A percentile compares a stretch with the other conserved stretches of the same genome.
These are phyloP conservation scores for rabbit (Oryctolagus cuniculus) DNA, from an alignment of 2,113 vertebrate species.

Conservation along the genomic window mOryCun1.1 NC_091432.1:153784001-153784500, in stretches of 20 bases:
- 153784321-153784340: background rate
- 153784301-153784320: background rate
- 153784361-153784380: no score
- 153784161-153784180: background rate
- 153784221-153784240: background rate
- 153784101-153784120: background rate
- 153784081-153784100: background rate
- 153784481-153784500: no score
- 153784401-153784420: no score
- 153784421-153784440: no score
- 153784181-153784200: background rate
- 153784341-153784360: background rate
- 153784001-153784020: conserved; percentile 1
- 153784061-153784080: background rate
- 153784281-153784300: background rate
- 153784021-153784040: background rate
- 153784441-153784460: no score
- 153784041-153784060: background rate
- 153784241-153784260: background rate
- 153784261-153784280: background rate
- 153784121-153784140: background rate
- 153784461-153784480: no score
- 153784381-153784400: no score
- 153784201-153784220: background rate
- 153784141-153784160: background rate